Evolutionary conservation across 2,113 vertebrate genomes (phyloP), one percentile per base, ranked within the genome.

Genomic region (Gavia stellata): DNA sequence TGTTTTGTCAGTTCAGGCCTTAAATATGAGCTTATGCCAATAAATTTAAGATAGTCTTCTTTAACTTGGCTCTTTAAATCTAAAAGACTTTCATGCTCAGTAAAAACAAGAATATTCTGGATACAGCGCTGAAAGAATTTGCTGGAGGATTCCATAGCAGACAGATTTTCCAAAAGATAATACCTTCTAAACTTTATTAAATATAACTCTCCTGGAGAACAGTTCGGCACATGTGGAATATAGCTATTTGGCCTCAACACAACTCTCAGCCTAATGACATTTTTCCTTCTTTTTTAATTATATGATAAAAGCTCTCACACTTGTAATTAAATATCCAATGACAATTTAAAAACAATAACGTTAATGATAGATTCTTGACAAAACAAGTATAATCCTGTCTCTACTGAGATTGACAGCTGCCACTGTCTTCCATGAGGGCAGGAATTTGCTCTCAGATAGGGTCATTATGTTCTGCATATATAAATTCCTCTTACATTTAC

Each of bases 121-220:
- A 78, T 20, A 31, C 10, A 58, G 10, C 29, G 10, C 50, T 92
- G 90, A 87, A 91, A 59, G 25, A 15, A 91, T 85, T 91, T 94
- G 28, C 49, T 45, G 40, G 9, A 81, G 34, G 42, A 86, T 65
- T 79, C 68, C 63, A 23, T 56, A 91, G 34, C 40, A 83, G n/a
- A 11, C 59, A 88, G 85, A 88, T 96, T 96, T 96, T 94, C 56
- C 44, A 70, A 75, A 81, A 93, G 77, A 81, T 93, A 93, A 81
- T 55, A 68, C 17, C 17, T 78, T 86, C 75, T 90, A 74, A 94
- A 81, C 38, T n/a, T 91, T 84, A 88, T 75, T 78, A 96, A 88
- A 86, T 83, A 92, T 40, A 47, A 62, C 19, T 71, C 6, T 78
- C 65, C 47, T 25, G 17, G 10, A 86, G 34, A 68, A 93, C n/a